Evolutionary conservation across 2,888 invertebrate species (phyloP).

Genomic region (Andrena minutula): DNA sequence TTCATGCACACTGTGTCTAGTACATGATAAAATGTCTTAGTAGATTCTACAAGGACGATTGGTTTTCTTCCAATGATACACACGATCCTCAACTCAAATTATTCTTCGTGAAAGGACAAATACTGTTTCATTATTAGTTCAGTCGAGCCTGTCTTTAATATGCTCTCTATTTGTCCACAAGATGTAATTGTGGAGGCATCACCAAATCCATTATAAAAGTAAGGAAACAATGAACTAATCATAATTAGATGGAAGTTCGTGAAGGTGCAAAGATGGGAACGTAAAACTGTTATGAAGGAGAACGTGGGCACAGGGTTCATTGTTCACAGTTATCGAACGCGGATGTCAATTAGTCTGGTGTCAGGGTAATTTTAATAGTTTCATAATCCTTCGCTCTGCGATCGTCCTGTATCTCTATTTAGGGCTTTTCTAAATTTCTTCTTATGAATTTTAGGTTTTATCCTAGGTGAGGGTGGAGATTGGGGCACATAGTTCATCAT

Average conservation of each 20-base stretch:
- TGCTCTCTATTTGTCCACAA: conserved; percentile 11
- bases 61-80: conserved; percentile 10
- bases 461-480: conserved; percentile 61
- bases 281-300: not conserved
- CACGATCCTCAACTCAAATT: not conserved
- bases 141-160: conserved; percentile 1
- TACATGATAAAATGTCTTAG: not conserved
- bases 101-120: conserved; percentile 14
- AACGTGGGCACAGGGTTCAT: conserved; percentile 1
- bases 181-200: conserved; percentile 6
- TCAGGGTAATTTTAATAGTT: conserved; percentile 37
- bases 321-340: conserved; percentile 11
- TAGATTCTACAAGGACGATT: conserved; percentile 14
- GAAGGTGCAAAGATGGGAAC: not conserved
- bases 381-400: conserved; percentile 47
- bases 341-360: conserved; percentile 20
- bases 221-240: not conserved
- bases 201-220: not conserved
- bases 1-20: conserved; percentile 1
- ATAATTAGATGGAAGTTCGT: conserved; percentile 7
- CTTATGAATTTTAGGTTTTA: conserved; percentile 62
- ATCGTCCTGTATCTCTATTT: conserved; percentile 30
- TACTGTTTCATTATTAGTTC: conserved; percentile 14
- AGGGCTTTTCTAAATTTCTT: conserved; percentile 57
- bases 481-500: conserved; percentile 59